Base-by-base conservation (phyloP, 2,888 invertebrate genomes). In the Drosophila paramelanica region DNA sequence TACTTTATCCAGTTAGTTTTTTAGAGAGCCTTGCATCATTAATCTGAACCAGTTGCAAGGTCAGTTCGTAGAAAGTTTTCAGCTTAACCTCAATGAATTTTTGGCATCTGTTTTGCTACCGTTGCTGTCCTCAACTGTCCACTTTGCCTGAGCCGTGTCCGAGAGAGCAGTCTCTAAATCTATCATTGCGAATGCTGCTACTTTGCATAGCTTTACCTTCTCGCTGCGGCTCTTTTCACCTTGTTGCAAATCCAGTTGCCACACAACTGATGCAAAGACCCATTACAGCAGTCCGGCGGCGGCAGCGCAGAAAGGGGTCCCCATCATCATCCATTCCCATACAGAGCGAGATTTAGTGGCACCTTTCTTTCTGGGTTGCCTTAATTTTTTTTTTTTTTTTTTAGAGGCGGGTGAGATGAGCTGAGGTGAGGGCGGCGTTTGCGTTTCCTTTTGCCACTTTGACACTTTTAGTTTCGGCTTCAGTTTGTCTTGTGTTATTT, bases 381-480 rank as follows among this genome's bases (percentile, higher is more conserved):
- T 56, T 49, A 47, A 5, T n/a, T 47, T 43, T 53, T 36, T 38
- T 50, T 52, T 45, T 46, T 39, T 61, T 41, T 10, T 23, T 61
- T 41, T 10, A n/a, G 36, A 20, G 38, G 33, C 50, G 47, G 60
- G 60, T 36, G 31, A 1, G 25, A 6, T 23, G 43, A 50, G 36
- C 36, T 36, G 13, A 11, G 36, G 13, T 11, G 5, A 36, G 65
- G 49, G 42, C 43, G 55, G 56, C 55, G 17, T 17, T 50, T 25
- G 46, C 71, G 61, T 67, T 83, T 77, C 64, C 74, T 71, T 79
- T 77, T 72, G 77, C 77, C 88, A 66, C 86, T 86, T 86, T 80
- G 87, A 86, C 87, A 86, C 83, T 88, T 84, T 88, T 78, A 86
- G 84, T 83, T 77, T 77, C 52, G 72, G 67, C 67, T 60, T 66